phyloP scores from a whole-genome alignment of 2,113 vertebrate species.

The Microcebus tavaratra region DNA sequence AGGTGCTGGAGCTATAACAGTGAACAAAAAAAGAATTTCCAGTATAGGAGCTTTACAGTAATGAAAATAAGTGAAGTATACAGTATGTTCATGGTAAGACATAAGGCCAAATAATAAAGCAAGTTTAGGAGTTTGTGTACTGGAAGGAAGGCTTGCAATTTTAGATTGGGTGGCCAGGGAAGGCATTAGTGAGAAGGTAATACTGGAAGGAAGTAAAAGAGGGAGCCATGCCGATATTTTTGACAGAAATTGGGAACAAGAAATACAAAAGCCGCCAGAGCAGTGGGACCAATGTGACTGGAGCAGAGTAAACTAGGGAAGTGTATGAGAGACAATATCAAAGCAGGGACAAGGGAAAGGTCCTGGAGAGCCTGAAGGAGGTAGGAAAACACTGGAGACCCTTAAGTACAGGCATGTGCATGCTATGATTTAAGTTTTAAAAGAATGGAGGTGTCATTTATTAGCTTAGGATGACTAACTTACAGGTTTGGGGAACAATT shows the following conservation, averaged over 20 bases:
- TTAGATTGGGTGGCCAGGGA: neutral
- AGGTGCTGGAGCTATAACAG: neutral
- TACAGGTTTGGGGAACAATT: neutral
- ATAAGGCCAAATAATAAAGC: neutral
- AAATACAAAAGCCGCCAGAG: neutral
- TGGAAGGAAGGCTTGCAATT: neutral
- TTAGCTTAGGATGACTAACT: neutral
- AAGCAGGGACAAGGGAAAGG: neutral
- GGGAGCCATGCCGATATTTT: neutral
- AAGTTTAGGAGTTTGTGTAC: neutral
- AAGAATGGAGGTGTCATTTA: neutral
- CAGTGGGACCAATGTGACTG: neutral
- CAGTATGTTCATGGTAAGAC: neutral
- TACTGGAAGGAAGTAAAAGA: neutral
- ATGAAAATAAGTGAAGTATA: neutral
- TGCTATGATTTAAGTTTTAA: neutral
- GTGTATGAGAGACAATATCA: neutral
- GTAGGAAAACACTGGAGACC: neutral
- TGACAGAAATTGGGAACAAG: neutral
- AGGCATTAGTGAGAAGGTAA: neutral
- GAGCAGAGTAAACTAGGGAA: neutral
- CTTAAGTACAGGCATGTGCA: neutral
- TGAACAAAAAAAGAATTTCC: neutral
- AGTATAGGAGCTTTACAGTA: neutral
- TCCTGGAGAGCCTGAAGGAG: neutral